Evolutionary conservation across 2,888 invertebrate genomes (phyloP).

Genomic region (Apocheima hispidaria): DNA sequence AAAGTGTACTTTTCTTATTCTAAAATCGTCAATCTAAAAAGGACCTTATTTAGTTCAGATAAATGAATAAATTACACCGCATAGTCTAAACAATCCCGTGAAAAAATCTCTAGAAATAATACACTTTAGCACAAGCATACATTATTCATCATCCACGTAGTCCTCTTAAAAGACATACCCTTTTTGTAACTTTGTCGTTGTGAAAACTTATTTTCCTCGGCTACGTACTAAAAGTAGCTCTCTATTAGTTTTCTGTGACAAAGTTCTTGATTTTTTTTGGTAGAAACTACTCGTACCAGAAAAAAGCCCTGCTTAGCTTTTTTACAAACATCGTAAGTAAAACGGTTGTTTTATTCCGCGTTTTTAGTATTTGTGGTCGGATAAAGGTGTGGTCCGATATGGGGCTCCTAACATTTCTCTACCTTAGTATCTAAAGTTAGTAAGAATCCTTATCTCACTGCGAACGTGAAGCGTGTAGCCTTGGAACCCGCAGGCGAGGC

Average conservation of each 20-base stretch:
- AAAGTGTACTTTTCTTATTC: too few relatives aligned
- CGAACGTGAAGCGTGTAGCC: too few relatives aligned
- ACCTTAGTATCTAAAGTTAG: too few relatives aligned
- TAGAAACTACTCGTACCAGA: too few relatives aligned
- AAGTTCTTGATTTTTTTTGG: not conserved
- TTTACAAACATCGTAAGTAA: conserved; percentile 22
- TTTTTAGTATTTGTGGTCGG: not conserved
- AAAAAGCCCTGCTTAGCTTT: conserved; percentile 39
- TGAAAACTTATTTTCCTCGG: not conserved
- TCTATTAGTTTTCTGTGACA: conserved; percentile 8
- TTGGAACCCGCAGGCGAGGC: too few relatives aligned
- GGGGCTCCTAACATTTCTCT: too few relatives aligned
- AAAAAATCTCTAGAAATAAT: conserved; percentile 28
- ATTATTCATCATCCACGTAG: conserved; percentile 34
- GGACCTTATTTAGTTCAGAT: too few relatives aligned
- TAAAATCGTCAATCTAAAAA: too few relatives aligned
- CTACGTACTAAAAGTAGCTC: not conserved
- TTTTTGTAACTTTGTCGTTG: not conserved
- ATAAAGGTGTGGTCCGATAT: not conserved
- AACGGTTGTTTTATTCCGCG: conserved; percentile 22
- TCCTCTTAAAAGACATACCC: not conserved
- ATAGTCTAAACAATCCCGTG: not conserved
- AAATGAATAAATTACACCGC: too few relatives aligned
- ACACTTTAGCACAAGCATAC: conserved; percentile 27
- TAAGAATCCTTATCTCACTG: too few relatives aligned